Conservation (phyloP, 1,140 invertebrate species). For the Cydia pomonella region DNA sequence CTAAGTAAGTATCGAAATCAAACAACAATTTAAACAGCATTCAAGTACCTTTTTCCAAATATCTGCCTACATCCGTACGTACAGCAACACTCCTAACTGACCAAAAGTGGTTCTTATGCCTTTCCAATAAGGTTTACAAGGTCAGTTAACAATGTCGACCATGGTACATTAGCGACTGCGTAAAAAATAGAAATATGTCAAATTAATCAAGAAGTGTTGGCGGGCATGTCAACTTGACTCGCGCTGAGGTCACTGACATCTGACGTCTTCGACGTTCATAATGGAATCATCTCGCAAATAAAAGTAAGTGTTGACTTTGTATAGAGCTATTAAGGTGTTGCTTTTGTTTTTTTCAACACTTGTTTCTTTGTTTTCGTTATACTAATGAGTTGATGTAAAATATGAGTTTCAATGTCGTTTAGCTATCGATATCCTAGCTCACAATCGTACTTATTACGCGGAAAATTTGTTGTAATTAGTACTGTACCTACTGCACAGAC, state of each 20-base stretch:
- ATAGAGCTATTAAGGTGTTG: slow-evolving; percentile 1
- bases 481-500: too few relatives aligned
- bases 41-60: slow-evolving; percentile 8
- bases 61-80: neutral
- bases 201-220: slow-evolving; percentile 31
- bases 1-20: neutral
- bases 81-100: too few relatives aligned
- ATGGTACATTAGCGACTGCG: neutral
- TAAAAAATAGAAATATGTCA: slow-evolving; percentile 23
- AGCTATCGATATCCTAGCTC: too few relatives aligned
- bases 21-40: slow-evolving; percentile 4
- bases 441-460: too few relatives aligned
- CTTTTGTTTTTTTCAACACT: slow-evolving; percentile 23
- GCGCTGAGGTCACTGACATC: slow-evolving; percentile 23
- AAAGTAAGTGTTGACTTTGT: slow-evolving; percentile 6
- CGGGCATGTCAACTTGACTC: slow-evolving; percentile 31
- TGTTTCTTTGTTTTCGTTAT: slow-evolving; percentile 9
- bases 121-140: too few relatives aligned
- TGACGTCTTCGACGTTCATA: neutral
- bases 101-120: too few relatives aligned
- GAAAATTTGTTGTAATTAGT: too few relatives aligned
- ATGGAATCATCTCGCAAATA: slow-evolving; percentile 15
- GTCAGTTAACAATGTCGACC: too few relatives aligned
- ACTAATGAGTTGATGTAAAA: neutral
- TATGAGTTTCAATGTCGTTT: neutral